Conservation (phyloP, 2,113 vertebrate species). For the Guaruba guarouba region DNA sequence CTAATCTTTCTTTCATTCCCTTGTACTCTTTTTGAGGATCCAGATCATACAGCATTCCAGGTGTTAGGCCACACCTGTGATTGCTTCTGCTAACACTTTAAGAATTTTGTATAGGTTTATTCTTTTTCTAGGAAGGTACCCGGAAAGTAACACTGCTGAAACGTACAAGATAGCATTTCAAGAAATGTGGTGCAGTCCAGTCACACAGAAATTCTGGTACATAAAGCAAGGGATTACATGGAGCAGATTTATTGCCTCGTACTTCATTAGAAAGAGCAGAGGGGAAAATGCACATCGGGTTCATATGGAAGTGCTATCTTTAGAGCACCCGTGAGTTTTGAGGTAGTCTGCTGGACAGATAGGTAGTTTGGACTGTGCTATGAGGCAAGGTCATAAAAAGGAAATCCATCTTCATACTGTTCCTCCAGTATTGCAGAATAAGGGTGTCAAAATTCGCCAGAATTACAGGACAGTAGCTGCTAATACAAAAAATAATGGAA, state of each 20-base stretch:
- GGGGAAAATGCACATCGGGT: background rate
- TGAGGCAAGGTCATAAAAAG: background rate
- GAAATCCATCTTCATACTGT: background rate
- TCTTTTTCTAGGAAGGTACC: background rate
- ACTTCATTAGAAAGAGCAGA: background rate
- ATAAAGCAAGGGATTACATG: background rate
- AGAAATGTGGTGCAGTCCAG: background rate
- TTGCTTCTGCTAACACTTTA: background rate
- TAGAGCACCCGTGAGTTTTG: background rate
- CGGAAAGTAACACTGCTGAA: background rate
- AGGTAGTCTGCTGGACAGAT: background rate
- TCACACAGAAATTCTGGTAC: background rate
- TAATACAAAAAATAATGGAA: background rate
- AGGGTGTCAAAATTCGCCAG: background rate
- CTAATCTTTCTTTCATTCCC: background rate
- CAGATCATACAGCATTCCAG: background rate
- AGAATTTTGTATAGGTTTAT: background rate
- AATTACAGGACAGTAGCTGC: background rate
- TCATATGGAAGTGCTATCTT: background rate
- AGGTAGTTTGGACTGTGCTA: background rate
- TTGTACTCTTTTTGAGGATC: background rate
- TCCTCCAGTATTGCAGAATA: background rate
- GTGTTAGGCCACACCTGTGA: background rate
- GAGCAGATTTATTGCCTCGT: background rate
- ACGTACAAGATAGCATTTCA: background rate